Percentiles rank a stretch among this genome's conserved stretches.
These are phyloP conservation scores for Spongia lamella DNA, from an alignment of 37 sponge, comb jelly and placozoan genomes.

Conservation along the genomic window DNA sequence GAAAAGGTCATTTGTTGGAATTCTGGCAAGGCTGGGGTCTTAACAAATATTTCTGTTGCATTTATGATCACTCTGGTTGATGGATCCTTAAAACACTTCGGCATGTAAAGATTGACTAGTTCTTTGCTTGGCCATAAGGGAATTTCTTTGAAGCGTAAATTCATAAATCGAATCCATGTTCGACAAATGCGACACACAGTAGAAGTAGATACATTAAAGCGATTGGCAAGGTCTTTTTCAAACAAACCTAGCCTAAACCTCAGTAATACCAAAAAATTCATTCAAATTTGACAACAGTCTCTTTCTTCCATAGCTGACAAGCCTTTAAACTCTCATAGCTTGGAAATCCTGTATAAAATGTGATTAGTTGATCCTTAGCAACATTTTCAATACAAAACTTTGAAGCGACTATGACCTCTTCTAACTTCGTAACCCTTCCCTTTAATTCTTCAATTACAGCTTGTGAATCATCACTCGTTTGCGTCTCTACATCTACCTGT, in stretches of 20 bases:
- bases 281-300: slow-evolving; percentile 14
- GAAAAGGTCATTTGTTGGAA: slow-evolving; percentile 42
- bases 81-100: slow-evolving; percentile 24
- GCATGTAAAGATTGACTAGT: slow-evolving; percentile 13
- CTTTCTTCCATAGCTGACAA: slow-evolving; percentile 1
- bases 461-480: background rate
- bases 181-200: slow-evolving; percentile 28
- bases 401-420: no score
- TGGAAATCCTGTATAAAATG: slow-evolving; percentile 52
- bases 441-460: no score
- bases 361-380: slow-evolving; percentile 22
- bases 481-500: no score
- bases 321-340: slow-evolving; percentile 16
- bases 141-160: slow-evolving; percentile 15
- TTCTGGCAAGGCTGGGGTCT: slow-evolving; percentile 34
- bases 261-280: slow-evolving; percentile 30
- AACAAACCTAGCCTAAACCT: slow-evolving; percentile 21
- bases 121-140: slow-evolving; percentile 28
- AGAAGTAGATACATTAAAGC: slow-evolving; percentile 29
- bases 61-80: slow-evolving; percentile 23
- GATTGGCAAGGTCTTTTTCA: slow-evolving; percentile 33
- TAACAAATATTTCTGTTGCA: slow-evolving; percentile 47
- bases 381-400: slow-evolving; percentile 1
- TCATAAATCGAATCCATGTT: slow-evolving; percentile 46
- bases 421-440: no score